These are phyloP conservation scores for Trogon surrucura DNA, from an alignment of 2,113 vertebrate species.

Conservation along the genomic window DNA sequence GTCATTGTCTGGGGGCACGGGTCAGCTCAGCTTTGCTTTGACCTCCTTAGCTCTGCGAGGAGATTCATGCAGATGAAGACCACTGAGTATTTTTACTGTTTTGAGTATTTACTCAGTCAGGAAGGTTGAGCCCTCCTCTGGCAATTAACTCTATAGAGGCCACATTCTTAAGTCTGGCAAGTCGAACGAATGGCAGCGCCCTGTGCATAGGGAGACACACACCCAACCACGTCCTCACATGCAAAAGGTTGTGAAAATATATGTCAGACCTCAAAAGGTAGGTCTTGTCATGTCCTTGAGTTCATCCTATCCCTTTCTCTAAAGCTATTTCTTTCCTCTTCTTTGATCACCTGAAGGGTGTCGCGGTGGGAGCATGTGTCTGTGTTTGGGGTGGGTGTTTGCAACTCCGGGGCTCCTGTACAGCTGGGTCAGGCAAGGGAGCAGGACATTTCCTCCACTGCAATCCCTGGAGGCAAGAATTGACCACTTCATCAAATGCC, in stretches of 20 bases:
- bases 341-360: rapidly evolving
- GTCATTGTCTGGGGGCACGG: rapidly evolving
- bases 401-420: not conserved
- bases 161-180: rapidly evolving
- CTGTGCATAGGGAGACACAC: rapidly evolving
- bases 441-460: not conserved
- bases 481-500: not conserved
- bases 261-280: not conserved
- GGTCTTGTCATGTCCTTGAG: not conserved
- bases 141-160: not conserved
- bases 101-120: not conserved
- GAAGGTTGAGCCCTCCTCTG: not conserved
- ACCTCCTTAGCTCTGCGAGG: not conserved
- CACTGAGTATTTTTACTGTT: not conserved
- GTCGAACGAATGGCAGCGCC: not conserved
- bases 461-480: not conserved
- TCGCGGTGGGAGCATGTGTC: rapidly evolving
- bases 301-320: not conserved
- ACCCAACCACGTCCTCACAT: not conserved
- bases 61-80: not conserved
- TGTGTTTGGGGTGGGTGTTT: not conserved
- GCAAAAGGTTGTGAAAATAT: not conserved
- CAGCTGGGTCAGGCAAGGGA: not conserved
- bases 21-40: not conserved
- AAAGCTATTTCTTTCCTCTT: not conserved